Evolutionary conservation across 2,113 vertebrate species (phyloP), one percentile per base, ranked within the genome.

Genomic region (pig (Sus scrofa)): DNA sequence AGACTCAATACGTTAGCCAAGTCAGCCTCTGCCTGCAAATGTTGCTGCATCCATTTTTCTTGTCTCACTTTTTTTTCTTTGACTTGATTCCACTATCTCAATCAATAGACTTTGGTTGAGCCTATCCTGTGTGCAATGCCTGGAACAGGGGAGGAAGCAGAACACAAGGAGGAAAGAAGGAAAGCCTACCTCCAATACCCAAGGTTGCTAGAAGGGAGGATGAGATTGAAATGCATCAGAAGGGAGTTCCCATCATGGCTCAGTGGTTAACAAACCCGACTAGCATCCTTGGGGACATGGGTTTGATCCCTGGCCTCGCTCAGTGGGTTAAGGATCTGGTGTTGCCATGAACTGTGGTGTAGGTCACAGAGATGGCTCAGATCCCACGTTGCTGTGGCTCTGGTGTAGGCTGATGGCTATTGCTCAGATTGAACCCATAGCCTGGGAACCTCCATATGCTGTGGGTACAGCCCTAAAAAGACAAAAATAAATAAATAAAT

Each of bases 1-100:
- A 83, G 78, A 65, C 34, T 97, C 89, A 16, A 0, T 10, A 7
- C 3, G 3, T 96, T 84, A 97, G 84, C 22, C 74, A 18, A 82
- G 89, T 97, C 96, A 63, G 32, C 67, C 82, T 88, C 44, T 87
- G 93, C 84, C 4, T 79, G 73, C 94, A 91, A 16, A 37, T 6
- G 1, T 4, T 18, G 20, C 44, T 62, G 78, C 58, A 11, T 79
- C 79, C 32, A 16, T 71, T 95, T 67, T 81, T 52, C 54, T 26
- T 22, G 4, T 5, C 67, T 94, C 1, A 6, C 74, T 56, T 52
- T 26, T 88, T 88, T 74, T 34, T 63, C 19, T 79, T 83, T 92
- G 94, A 96, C 52, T 87, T 58, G 39, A 78, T 95, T 86, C 60
- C 75, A 82, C 26, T 39, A 39, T 74, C 75, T 93, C 56, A 37